phyloP scores from a whole-genome alignment of 1,140 invertebrate species.

The Meloidogyne exigua region DNA sequence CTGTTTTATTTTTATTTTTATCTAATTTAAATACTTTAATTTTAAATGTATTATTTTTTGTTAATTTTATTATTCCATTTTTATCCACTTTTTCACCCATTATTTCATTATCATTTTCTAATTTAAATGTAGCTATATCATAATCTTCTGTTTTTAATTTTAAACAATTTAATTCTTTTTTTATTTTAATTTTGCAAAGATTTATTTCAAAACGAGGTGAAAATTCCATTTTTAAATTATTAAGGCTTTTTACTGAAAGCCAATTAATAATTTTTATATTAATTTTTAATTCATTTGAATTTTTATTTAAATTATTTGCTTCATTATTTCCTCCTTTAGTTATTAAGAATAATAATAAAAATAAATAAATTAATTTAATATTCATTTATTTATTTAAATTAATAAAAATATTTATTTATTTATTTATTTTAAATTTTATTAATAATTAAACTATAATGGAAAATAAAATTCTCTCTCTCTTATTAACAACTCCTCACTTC shows the following conservation, averaged over 20 bases:
- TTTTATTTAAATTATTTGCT: background rate
- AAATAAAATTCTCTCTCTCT: no score
- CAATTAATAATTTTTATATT: slow-evolving; percentile 1
- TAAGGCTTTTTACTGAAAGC: background rate
- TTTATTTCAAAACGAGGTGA: slow-evolving; percentile 2
- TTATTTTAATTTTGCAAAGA: background rate
- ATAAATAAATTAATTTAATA: background rate
- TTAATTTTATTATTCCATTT: background rate
- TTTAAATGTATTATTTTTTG: slow-evolving; percentile 3
- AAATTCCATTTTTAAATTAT: background rate
- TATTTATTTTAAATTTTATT: no score
- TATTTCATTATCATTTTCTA: background rate
- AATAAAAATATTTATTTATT: no score
- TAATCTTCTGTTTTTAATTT: background rate
- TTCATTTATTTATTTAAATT: no score
- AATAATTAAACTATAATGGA: no score
- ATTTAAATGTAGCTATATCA: background rate
- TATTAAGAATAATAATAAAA: background rate
- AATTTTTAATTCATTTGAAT: background rate
- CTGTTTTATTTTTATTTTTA: background rate
- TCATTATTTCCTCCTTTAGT: background rate
- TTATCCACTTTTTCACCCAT: background rate
- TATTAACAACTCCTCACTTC: no score
- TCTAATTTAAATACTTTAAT: background rate
- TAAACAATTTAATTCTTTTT: background rate